These are phyloP conservation scores for Valencia hispanica DNA, from an alignment of 2,797 vertebrate species.

Conservation along the genomic window DNA sequence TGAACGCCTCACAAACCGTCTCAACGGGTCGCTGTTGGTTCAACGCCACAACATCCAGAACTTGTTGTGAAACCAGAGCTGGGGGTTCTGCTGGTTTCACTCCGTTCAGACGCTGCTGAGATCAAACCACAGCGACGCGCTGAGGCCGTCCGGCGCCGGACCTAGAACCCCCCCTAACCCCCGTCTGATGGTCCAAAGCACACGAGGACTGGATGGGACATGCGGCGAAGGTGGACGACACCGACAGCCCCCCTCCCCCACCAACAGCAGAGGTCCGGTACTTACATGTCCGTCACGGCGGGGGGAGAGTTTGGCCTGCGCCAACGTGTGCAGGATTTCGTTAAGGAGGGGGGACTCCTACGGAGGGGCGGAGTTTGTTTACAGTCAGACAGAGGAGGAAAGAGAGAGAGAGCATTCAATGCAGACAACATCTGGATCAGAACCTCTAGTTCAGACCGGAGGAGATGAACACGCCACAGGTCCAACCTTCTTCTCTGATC, in stretches of 20 bases:
- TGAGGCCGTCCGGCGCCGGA: constrained; percentile 34
- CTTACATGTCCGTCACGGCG: constrained; percentile 73
- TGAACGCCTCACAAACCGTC: constrained; percentile 26
- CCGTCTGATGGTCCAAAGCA: constrained; percentile 52
- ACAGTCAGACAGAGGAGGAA: constrained; percentile 47
- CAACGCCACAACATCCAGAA: background rate
- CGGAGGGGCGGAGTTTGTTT: constrained; percentile 48
- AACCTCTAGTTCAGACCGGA: background rate
- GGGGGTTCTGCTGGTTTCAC: constrained; percentile 15
- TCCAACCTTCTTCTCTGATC: background rate
- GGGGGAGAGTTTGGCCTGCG: constrained; percentile 69
- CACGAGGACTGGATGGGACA: constrained; percentile 65
- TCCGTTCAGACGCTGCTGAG: background rate
- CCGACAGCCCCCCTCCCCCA: constrained; percentile 52
- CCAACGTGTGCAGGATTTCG: constrained; percentile 82
- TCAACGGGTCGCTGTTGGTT: constrained; percentile 24
- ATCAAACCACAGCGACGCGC: constrained; percentile 50
- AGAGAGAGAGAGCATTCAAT: constrained; percentile 62
- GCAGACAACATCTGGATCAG: constrained; percentile 19
- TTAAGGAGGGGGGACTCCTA: constrained; percentile 83
- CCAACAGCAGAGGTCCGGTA: constrained; percentile 61
- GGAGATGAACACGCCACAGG: background rate
- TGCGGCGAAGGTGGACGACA: constrained; percentile 61
- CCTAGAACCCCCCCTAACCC: constrained; percentile 30
- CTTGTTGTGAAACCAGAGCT: background rate